Percentiles rank a stretch among this genome's conserved stretches.
Conservation (phyloP, 2,797 vertebrate species). For the Gallinago nigripennis region DNA sequence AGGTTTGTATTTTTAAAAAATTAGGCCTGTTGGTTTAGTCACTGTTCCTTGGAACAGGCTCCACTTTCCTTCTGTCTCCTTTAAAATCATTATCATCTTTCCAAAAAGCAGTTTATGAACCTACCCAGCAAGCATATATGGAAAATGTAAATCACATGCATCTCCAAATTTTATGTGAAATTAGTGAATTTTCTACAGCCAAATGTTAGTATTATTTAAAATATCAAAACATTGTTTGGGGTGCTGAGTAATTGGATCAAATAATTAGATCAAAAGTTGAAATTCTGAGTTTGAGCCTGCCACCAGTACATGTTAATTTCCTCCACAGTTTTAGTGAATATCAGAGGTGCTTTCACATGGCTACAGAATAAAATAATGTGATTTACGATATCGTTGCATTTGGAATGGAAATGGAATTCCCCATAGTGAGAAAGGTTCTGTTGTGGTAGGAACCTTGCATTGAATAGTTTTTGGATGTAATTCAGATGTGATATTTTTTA, state of each 20-base stretch:
- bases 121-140: background rate
- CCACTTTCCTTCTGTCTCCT: background rate
- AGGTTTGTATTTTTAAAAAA: conserved; percentile 77
- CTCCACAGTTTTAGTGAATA: background rate
- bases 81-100: background rate
- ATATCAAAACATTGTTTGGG: background rate
- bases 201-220: background rate
- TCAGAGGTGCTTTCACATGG: background rate
- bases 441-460: background rate
- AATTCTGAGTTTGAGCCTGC: background rate
- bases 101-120: background rate
- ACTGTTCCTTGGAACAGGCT: background rate
- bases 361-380: background rate
- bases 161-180: background rate
- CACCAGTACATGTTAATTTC: background rate
- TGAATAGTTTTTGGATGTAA: background rate
- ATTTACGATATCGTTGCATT: background rate
- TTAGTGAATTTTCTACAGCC: background rate
- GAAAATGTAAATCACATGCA: background rate
- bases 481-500: background rate
- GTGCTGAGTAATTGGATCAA: background rate
- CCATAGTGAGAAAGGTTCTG: background rate
- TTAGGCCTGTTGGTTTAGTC: background rate
- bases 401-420: background rate
- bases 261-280: background rate